Evolutionary conservation across 2,888 invertebrate genomes (phyloP).

Genomic region (Tubulanus polymorphus): DNA sequence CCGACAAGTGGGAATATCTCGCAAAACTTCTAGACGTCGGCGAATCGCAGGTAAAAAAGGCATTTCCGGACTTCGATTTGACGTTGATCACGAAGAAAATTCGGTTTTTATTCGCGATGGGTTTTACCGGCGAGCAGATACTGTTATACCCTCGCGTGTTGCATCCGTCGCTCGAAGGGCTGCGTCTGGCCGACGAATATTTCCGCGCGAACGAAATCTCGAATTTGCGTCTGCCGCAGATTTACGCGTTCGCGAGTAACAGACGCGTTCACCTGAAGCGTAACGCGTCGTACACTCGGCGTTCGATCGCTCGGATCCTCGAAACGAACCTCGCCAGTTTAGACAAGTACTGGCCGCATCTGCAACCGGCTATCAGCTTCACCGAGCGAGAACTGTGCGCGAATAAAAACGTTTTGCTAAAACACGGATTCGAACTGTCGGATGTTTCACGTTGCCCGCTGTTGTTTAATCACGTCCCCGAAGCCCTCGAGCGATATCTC

Average conservation of each 20-base stretch:
- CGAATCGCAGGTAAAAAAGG: background rate
- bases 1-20: background rate
- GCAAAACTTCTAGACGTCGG: background rate
- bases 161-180: background rate
- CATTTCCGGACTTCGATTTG: background rate
- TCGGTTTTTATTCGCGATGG: background rate
- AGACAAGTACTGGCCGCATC: background rate
- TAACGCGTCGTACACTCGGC: background rate
- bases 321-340: background rate
- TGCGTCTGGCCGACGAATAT: background rate
- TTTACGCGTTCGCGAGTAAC: background rate
- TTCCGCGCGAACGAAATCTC: background rate
- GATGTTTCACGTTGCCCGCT: conserved; percentile 14
- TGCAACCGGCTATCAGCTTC: background rate
- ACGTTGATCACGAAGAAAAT: background rate
- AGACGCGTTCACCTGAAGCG: background rate
- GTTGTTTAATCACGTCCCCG: conserved; percentile 14
- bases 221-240: background rate
- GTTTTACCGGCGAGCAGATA: background rate
- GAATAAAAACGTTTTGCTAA: background rate
- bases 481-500: conserved; percentile 8
- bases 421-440: conserved; percentile 11
- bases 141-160: background rate
- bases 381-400: too few species aligned
- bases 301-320: background rate